These are phyloP conservation scores for Bombus consobrinus DNA, from an alignment of 1,140 invertebrate genomes.

Conservation along the genomic window DNA sequence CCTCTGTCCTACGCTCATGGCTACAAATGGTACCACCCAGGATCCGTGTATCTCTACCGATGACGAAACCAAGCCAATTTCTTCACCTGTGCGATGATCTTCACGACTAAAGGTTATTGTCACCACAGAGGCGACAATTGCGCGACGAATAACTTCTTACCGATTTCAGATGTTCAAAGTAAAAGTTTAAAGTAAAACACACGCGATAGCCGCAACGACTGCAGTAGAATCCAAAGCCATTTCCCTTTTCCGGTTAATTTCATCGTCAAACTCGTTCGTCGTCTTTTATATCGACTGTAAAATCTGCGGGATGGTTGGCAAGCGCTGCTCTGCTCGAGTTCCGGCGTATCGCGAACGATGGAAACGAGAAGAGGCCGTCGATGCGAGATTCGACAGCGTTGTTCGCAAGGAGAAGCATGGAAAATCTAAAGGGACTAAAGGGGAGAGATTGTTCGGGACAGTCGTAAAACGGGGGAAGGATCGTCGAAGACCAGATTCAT, in stretches of 20 bases:
- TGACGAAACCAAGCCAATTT: neutral
- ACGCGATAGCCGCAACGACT: neutral
- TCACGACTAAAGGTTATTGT: neutral
- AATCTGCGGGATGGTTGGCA: neutral
- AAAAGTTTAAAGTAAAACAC: neutral
- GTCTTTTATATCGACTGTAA: constrained; percentile 9
- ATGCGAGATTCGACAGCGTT: neutral
- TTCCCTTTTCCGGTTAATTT: constrained; percentile 12
- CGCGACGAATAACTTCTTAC: constrained; percentile 40
- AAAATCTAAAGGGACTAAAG: neutral
- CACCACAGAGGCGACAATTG: neutral
- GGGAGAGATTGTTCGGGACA: neutral
- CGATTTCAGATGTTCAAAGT: neutral
- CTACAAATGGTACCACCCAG: constrained; percentile 60
- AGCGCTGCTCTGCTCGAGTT: neutral
- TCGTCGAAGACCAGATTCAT: neutral
- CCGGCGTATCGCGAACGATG: neutral
- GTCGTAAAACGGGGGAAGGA: constrained; percentile 24
- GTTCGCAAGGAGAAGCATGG: neutral
- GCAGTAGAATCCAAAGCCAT: neutral
- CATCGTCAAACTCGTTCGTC: neutral
- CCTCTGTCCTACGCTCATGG: constrained; percentile 58
- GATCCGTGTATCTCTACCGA: constrained; percentile 48
- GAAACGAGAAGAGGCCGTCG: neutral
- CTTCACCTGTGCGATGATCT: neutral